These are phyloP conservation scores for Himantopus leucocephalus DNA, from an alignment of 2,113 vertebrate genomes.

Conservation along the genomic window DNA sequence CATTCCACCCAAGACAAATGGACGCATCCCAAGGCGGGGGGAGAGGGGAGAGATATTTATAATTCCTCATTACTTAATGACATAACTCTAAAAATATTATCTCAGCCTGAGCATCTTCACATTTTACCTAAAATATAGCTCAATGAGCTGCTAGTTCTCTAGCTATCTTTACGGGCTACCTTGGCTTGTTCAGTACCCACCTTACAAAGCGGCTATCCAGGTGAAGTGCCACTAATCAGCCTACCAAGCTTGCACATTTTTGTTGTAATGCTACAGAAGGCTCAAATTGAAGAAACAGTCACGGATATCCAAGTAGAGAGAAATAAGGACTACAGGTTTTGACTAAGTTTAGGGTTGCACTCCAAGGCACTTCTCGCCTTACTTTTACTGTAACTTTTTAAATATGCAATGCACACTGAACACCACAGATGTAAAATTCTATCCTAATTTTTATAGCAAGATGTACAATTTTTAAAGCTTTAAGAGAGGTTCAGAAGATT, in stretches of 20 bases:
- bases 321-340: background rate
- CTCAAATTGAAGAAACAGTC: background rate
- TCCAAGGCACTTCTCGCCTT: accelerated
- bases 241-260: background rate
- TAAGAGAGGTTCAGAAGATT: background rate
- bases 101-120: background rate
- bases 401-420: accelerated
- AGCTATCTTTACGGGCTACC: background rate
- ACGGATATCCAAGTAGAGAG: background rate
- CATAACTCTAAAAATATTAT: background rate
- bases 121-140: background rate
- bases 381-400: background rate
- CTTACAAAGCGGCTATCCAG: background rate
- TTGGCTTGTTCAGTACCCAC: background rate
- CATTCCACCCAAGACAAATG: background rate
- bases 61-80: background rate
- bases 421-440: background rate
- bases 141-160: background rate
- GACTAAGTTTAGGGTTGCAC: background rate
- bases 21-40: accelerated
- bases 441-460: background rate
- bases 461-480: background rate
- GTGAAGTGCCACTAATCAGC: background rate
- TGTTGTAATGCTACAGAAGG: background rate
- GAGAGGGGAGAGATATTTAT: background rate